Conservation (phyloP, 1,140 invertebrate genomes). For the Antheraea mylitta region DNA sequence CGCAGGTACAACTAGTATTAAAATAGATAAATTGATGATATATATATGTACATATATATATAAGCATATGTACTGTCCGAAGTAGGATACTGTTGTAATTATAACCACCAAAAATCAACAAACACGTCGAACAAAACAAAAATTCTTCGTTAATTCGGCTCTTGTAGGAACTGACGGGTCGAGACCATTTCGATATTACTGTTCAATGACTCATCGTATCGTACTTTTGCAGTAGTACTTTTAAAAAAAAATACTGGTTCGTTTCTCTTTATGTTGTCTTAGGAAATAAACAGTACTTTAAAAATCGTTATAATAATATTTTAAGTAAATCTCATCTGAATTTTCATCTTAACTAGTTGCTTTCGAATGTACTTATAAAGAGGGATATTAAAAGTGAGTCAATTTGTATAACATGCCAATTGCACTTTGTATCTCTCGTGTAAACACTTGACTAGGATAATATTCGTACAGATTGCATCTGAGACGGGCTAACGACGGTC, state of each 20-base stretch:
- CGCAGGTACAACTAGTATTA: too few species aligned
- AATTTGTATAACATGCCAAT: background rate
- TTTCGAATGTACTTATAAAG: background rate
- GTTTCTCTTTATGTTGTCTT: background rate
- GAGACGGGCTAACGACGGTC: background rate
- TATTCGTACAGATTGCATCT: background rate
- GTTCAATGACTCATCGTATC: slow-evolving; percentile 33
- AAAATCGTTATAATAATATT: too few species aligned
- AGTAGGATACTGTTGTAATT: too few species aligned
- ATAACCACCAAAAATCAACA: too few species aligned
- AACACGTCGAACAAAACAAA: too few species aligned
- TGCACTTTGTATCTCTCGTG: background rate
- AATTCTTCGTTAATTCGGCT: slow-evolving; percentile 32
- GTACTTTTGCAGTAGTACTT: background rate
- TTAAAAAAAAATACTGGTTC: background rate
- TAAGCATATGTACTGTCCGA: too few species aligned
- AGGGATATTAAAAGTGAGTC: background rate
- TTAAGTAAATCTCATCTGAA: too few species aligned
- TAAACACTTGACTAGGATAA: background rate
- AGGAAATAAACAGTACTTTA: background rate
- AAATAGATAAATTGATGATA: too few species aligned
- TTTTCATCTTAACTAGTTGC: too few species aligned
- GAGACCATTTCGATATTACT: slow-evolving; percentile 34
- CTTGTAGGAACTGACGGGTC: slow-evolving; percentile 36
- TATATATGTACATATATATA: too few species aligned